Conservation (phyloP, 2,888 invertebrate species). For the Branchellion lobata region DNA sequence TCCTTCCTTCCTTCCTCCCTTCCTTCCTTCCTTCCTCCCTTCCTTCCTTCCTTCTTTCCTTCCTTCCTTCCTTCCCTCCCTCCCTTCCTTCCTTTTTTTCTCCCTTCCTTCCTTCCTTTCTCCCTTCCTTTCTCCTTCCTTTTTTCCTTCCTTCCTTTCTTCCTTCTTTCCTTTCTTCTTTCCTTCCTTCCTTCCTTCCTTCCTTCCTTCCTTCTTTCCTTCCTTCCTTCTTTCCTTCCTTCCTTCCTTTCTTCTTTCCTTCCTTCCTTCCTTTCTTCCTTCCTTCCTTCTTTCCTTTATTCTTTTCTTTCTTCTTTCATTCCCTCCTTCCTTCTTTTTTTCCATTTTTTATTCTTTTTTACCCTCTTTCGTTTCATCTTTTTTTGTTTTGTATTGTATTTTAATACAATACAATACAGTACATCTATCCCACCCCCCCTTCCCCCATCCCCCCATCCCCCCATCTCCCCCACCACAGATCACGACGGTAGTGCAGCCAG, state of each 20-base stretch:
- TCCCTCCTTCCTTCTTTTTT: too few relatives aligned
- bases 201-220: not conserved
- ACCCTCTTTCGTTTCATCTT: too few relatives aligned
- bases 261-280: too few relatives aligned
- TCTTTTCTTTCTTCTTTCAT: too few relatives aligned
- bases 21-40: slow-evolving; percentile 42
- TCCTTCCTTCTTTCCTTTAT: too few relatives aligned
- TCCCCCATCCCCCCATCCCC: too few relatives aligned
- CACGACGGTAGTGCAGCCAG: slow-evolving; percentile 71
- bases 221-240: too few relatives aligned
- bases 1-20: slow-evolving; percentile 38
- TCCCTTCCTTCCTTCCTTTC: slow-evolving; percentile 5
- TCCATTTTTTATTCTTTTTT: too few relatives aligned
- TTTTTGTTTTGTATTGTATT: too few relatives aligned
- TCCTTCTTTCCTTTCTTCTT: not conserved
- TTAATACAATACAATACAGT: too few relatives aligned
- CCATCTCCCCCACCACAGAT: slow-evolving; percentile 27
- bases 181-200: not conserved
- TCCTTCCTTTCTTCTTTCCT: too few relatives aligned
- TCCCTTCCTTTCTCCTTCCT: not conserved
- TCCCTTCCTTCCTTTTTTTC: slow-evolving; percentile 1
- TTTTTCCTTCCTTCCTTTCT: not conserved
- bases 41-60: slow-evolving; percentile 16
- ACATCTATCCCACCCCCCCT: too few relatives aligned
- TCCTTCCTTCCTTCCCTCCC: slow-evolving; percentile 7